phyloP scores from a whole-genome alignment of 2,113 vertebrate species.

The Chaetodon trifascialis region DNA sequence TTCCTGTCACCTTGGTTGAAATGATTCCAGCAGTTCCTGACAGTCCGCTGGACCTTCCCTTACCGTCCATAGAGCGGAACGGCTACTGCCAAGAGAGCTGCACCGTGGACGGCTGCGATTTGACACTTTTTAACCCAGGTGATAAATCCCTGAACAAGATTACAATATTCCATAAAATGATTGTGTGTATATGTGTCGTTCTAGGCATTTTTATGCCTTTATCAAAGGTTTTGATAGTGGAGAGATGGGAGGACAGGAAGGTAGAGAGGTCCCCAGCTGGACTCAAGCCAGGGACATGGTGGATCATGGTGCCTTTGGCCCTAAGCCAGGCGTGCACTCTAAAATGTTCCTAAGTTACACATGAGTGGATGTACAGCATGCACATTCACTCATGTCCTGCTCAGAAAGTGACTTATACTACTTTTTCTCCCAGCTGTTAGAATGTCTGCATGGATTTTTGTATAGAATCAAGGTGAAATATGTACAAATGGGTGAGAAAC shows the following conservation, averaged over 20 bases:
- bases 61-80: conserved; percentile 3
- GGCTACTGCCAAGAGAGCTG: conserved; percentile 56
- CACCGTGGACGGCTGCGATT: not conserved
- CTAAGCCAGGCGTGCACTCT: no score
- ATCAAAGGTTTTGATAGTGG: not conserved
- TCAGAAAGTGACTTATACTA: not conserved
- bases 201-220: not conserved
- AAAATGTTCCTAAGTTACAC: not conserved
- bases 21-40: not conserved
- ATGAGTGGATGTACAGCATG: not conserved
- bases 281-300: not conserved
- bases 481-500: not conserved
- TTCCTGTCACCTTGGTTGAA: not conserved
- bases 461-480: not conserved
- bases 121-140: conserved; percentile 51
- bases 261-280: not conserved
- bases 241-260: not conserved
- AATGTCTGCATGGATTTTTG: not conserved
- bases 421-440: not conserved
- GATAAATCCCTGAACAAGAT: not conserved
- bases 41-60: not conserved
- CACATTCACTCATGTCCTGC: not conserved
- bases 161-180: not conserved
- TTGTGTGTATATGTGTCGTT: not conserved
- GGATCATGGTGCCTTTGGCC: no score